Evolutionary conservation across 1,140 invertebrate species (phyloP), one percentile per base, ranked within the genome.

Genomic region (Drosophila ogumai): DNA sequence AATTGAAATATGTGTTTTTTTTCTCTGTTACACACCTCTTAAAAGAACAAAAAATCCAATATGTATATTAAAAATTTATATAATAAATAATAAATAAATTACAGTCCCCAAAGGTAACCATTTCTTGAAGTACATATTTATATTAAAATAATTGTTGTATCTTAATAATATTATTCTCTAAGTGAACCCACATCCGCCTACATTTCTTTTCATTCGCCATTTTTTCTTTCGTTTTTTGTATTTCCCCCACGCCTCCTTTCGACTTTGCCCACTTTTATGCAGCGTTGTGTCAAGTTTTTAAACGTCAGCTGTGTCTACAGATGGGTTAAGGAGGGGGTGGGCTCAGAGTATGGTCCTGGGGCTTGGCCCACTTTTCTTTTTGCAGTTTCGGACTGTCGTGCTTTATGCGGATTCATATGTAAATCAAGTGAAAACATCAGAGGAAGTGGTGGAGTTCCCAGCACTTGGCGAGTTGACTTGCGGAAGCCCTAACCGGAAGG

Each of bases 361-460:
- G 54, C 77, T 61, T 80, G 81, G 71, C 82, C 73, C 59, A 80
- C 77, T 74, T 85, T 85, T 81, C 66, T 73, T 85, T 60, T 84
- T 60, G 75, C 58, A 64, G 66, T 79, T 72, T 82, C 80, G 49
- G 38, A 75, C 71, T 63, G 63, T 38, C 78, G 61, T 77, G 68
- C 72, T 66, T 79, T 84, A 82, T 84, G 81, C 66, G 74, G 56
- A 85, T 85, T 85, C 81, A 66, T 81, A 85, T 85, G 81, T 80
- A 85, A 85, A 85, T 85, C 59, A 85, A 81, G 76, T 68, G 58
- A 79, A 79, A 80, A 79, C 76, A 79, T 60, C 55, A 57, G 44
- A 49, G 61, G 25, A n/a, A 75, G 63, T 54, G 71, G 59, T 34
- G 22, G 40, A 19, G 49, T 32, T 36, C 6, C 44, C 32, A 22